Evolutionary conservation across 2,113 vertebrate genomes (phyloP), one percentile per base, ranked within the genome.

Genomic region (Thunnus maccoyii): DNA sequence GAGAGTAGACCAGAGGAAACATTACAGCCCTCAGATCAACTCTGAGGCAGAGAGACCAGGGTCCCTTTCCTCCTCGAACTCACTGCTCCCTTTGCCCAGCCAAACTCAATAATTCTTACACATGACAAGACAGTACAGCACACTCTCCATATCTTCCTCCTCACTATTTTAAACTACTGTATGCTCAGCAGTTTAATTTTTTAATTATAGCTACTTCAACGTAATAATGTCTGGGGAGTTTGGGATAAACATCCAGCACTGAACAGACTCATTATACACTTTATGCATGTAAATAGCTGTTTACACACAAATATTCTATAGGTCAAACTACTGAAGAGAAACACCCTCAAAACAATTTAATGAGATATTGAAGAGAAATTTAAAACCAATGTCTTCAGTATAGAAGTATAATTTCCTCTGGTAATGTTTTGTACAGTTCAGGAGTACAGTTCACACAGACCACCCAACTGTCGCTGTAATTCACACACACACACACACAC

Each of bases 1-100:
- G 32, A 78, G 88, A 93, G 86, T 67, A 89, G 91, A 88, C 90
- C 74, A 61, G 84, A 90, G 91, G 89, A 94, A 92, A 90, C 89
- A 85, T 85, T 91, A 82, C 82, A 92, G 89, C 74, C 81, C 80
- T 91, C 85, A 78, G 67, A 86, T 84, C 84, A 83, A 75, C 84
- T 88, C 63, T 36, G 64, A 75, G 80, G 71, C 62, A 64, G 48
- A 81, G 66, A 80, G 67, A 68, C 83, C 51, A 72, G 41, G 76
- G 82, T 89, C 84, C 63, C 78, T 86, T 70, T 80, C 58, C 78
- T 72, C 72, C 76, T 56, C 32, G 5, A 71, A 84, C 78, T 83
- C 61, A 17, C 50, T 55, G 30, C 51, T 81, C 65, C 69, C 52
- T 70, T 72, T 58, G 32, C 68, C 68, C 54, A 41, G 77, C 54